Evolutionary conservation across 2,113 vertebrate genomes (phyloP).

Genomic region (Toxotes chatareus): DNA sequence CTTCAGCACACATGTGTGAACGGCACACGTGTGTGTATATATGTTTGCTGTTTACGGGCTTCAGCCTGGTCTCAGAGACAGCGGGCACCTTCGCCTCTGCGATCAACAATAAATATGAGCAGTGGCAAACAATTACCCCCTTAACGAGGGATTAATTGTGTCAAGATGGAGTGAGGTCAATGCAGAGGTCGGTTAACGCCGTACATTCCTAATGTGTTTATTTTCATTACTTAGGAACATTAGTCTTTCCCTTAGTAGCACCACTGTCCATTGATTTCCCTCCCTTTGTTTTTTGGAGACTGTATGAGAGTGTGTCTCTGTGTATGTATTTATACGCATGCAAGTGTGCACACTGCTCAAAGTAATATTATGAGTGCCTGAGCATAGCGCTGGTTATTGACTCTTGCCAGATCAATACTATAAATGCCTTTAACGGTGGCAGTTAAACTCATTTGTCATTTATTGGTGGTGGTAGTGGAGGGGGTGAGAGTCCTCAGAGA

Average conservation of each 20-base stretch:
- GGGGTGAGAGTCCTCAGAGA: constrained; percentile 78
- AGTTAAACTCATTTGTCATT: constrained; percentile 92
- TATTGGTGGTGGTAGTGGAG: constrained; percentile 70
- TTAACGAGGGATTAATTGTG: constrained; percentile 87
- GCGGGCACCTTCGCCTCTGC: constrained; percentile 81
- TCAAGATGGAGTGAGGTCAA: constrained; percentile 84
- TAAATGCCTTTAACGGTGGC: constrained; percentile 86
- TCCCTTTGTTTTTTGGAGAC: constrained; percentile 51
- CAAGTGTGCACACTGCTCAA: constrained; percentile 80
- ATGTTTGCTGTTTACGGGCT: constrained; percentile 24
- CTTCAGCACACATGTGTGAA: constrained; percentile 13
- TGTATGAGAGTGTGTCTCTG: constrained; percentile 40
- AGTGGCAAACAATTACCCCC: constrained; percentile 84
- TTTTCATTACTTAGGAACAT: constrained; percentile 91
- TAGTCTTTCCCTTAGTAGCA: constrained; percentile 90
- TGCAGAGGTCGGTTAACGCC: constrained; percentile 73
- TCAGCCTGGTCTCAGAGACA: constrained; percentile 50
- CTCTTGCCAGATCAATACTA: constrained; percentile 90
- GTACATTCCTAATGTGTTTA: constrained; percentile 88
- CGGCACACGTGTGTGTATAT: neutral
- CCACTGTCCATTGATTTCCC: constrained; percentile 89
- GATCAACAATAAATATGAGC: constrained; percentile 87
- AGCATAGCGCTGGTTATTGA: constrained; percentile 90
- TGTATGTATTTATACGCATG: constrained; percentile 56
- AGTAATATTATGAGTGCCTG: constrained; percentile 94